A percentile compares a stretch with the other conserved stretches of the same genome.
Evolutionary conservation across 2,888 invertebrate genomes (phyloP).

Genomic region (Horisme vitalbata): DNA sequence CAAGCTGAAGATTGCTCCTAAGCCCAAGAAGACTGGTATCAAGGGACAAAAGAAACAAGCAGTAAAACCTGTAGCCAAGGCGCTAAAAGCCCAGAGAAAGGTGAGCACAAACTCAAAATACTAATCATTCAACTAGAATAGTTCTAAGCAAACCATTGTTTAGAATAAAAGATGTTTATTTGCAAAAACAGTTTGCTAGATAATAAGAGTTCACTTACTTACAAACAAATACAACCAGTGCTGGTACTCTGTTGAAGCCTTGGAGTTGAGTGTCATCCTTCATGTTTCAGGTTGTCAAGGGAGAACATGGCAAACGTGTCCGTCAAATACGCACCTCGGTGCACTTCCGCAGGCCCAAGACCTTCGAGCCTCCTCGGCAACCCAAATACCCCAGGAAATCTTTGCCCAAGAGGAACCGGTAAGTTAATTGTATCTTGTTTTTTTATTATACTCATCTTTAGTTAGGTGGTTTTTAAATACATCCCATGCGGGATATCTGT

Average conservation of each 20-base stretch:
- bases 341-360: slow-evolving; percentile 97
- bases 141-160: too few species aligned
- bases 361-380: slow-evolving; percentile 93
- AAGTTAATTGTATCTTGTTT: slow-evolving; percentile 40
- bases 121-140: too few species aligned
- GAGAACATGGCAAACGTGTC: slow-evolving; percentile 92
- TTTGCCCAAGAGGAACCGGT: slow-evolving; percentile 95
- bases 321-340: slow-evolving; percentile 97
- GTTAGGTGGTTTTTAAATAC: too few species aligned
- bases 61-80: slow-evolving; percentile 86
- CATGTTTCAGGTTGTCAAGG: slow-evolving; percentile 90
- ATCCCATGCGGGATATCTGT: too few species aligned
- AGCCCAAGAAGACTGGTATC: slow-evolving; percentile 81
- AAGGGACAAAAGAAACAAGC: slow-evolving; percentile 80
- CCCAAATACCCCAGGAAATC: slow-evolving; percentile 98
- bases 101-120: too few species aligned
- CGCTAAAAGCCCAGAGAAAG: slow-evolving; percentile 93
- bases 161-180: too few species aligned
- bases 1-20: slow-evolving; percentile 78
- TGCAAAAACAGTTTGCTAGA: too few species aligned
- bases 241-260: too few species aligned
- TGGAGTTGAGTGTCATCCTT: too few species aligned
- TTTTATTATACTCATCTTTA: too few species aligned
- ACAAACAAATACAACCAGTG: too few species aligned
- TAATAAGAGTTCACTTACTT: too few species aligned